phyloP scores from a whole-genome alignment of 2,113 vertebrate species.

The Neopipo cinnamomea region DNA sequence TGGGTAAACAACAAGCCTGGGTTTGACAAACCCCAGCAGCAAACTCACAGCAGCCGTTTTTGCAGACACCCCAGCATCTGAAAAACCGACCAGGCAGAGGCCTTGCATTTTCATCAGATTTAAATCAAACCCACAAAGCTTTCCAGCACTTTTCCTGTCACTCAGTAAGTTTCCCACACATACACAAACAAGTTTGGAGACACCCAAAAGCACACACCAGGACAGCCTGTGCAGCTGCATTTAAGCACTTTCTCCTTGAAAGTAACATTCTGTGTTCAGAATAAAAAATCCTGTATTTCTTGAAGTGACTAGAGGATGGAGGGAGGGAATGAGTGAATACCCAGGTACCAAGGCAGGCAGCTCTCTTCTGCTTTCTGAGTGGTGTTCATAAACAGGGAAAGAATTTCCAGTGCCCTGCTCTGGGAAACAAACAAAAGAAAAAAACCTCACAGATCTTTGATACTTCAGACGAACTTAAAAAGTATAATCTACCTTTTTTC shows the following conservation, averaged over 20 bases:
- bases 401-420: neutral
- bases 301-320: neutral
- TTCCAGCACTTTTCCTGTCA: neutral
- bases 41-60: neutral
- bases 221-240: neutral
- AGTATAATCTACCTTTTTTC: neutral
- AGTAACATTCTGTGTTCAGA: neutral
- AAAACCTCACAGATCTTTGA: neutral
- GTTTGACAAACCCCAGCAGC: neutral
- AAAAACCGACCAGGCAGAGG: neutral
- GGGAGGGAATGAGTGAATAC: neutral
- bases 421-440: neutral
- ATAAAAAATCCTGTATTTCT: neutral
- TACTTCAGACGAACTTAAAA: neutral
- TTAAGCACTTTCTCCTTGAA: neutral
- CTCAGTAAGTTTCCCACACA: neutral
- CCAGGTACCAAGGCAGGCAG: neutral
- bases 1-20: neutral
- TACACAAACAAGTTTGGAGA: neutral
- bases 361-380: neutral
- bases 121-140: neutral
- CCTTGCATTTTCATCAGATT: neutral
- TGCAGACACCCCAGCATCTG: neutral
- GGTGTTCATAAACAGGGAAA: neutral
- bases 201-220: accelerated